Evolutionary conservation across 2,113 vertebrate species (phyloP).

Genomic region (Agapornis roseicollis): DNA sequence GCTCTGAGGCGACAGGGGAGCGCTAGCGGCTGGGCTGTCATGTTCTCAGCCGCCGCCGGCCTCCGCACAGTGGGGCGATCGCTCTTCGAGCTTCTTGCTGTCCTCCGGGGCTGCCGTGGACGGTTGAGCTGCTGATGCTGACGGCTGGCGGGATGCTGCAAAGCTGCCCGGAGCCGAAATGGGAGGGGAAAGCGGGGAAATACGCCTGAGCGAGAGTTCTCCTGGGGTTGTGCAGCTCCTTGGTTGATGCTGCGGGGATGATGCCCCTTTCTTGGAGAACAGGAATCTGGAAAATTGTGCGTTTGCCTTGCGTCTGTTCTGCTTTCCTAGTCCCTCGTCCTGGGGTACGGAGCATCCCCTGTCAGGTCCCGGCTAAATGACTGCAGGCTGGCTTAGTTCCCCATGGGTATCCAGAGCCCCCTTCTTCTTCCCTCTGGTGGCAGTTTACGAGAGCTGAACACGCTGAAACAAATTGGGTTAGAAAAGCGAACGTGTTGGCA

Average conservation of each 20-base stretch:
- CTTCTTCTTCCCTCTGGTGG: not conserved
- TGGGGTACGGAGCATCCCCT: not conserved
- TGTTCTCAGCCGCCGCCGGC: not conserved
- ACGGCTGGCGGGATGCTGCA: not conserved
- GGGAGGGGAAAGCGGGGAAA: not conserved
- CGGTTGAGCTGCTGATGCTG: not conserved
- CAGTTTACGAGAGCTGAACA: not conserved
- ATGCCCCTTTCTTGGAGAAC: fast-evolving
- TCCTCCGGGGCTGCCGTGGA: not conserved
- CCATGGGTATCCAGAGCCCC: not conserved
- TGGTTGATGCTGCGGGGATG: not conserved
- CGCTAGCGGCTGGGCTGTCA: not conserved
- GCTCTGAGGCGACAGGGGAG: not conserved
- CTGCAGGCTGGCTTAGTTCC: not conserved
- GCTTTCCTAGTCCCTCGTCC: not conserved
- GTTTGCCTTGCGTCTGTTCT: fast-evolving
- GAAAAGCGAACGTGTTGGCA: not conserved
- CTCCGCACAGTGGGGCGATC: not conserved
- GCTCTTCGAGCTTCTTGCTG: not conserved
- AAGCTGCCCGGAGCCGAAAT: not conserved
- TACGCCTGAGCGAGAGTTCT: not conserved
- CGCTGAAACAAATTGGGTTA: not conserved
- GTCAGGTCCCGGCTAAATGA: not conserved
- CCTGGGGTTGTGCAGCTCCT: not conserved
- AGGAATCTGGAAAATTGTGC: not conserved